Conservation (phyloP, 2,113 vertebrate genomes). For the Lepus timidus region DNA sequence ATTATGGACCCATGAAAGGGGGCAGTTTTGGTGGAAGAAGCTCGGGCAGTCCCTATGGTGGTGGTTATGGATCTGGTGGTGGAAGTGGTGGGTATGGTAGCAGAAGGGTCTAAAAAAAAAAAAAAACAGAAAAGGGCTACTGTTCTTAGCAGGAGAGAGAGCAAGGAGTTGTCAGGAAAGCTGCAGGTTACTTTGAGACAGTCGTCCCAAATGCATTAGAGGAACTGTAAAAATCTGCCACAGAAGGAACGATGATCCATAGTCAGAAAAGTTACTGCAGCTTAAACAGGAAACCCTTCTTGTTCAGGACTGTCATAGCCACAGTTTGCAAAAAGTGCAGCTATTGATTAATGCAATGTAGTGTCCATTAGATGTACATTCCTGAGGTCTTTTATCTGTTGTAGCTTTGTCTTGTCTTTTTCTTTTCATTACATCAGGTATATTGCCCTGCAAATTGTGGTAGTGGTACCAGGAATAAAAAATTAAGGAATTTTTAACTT, state of each 20-base stretch:
- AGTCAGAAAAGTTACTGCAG: conserved; percentile 95
- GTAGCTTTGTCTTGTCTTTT: conserved; percentile 91
- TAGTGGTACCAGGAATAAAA: conserved; percentile 95
- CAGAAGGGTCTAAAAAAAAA: too few relatives aligned
- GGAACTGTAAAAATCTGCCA: background rate
- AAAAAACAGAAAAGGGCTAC: conserved; percentile 87
- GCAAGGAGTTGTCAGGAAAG: conserved; percentile 98
- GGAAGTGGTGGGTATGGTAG: too few relatives aligned
- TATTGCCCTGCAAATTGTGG: conserved; percentile 95
- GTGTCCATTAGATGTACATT: conserved; percentile 90
- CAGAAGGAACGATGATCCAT: conserved; percentile 77
- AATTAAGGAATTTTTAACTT: conserved; percentile 93
- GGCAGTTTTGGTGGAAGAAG: too few relatives aligned
- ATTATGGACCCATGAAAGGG: too few relatives aligned
- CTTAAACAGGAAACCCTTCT: conserved; percentile 92
- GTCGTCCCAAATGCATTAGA: conserved; percentile 92
- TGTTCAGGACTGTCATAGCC: conserved; percentile 93
- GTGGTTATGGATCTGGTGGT: too few relatives aligned
- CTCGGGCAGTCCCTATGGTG: too few relatives aligned
- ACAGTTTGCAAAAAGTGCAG: conserved; percentile 91
- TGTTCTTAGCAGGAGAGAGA: conserved; percentile 98
- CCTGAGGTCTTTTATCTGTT: conserved; percentile 89
- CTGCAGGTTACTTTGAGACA: conserved; percentile 98
- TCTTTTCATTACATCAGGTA: conserved; percentile 93
- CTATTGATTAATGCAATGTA: conserved; percentile 88